Evolutionary conservation across 2,888 invertebrate genomes (phyloP).

Genomic region (Anagyrus pseudococci): DNA sequence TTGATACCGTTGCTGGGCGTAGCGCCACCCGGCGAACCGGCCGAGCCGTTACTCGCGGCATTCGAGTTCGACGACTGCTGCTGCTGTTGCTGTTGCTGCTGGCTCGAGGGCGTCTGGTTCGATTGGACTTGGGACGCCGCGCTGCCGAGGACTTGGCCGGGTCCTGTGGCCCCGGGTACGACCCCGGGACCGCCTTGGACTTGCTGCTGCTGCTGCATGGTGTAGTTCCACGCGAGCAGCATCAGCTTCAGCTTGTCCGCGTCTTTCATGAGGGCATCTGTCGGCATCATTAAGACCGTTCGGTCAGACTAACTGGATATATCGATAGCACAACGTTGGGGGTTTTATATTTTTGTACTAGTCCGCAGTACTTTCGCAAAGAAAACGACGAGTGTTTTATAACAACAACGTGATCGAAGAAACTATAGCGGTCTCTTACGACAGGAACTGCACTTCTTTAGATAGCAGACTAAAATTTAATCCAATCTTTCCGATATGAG

Average conservation of each 20-base stretch:
- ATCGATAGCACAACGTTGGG: too few relatives aligned
- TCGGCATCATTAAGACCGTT: too few relatives aligned
- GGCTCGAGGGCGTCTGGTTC: background rate
- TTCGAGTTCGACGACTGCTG: constrained; percentile 15
- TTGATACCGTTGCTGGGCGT: constrained; percentile 48
- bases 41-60: constrained; percentile 6
- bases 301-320: too few relatives aligned
- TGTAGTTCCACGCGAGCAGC: constrained; percentile 89
- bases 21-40: background rate
- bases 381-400: too few relatives aligned
- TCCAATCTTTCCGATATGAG: too few relatives aligned
- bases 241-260: constrained; percentile 88
- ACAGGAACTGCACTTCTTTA: too few relatives aligned
- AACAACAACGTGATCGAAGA: too few relatives aligned
- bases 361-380: too few relatives aligned
- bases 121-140: background rate
- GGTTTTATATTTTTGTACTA: too few relatives aligned
- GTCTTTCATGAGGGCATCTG: constrained; percentile 75
- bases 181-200: constrained; percentile 31
- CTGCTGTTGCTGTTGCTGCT: background rate
- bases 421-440: too few relatives aligned
- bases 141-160: background rate
- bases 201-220: constrained; percentile 69
- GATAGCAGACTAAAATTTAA: too few relatives aligned
- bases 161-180: too few relatives aligned